Conservation (phyloP, 2,113 vertebrate genomes). For the Illadopsis cleaveri region DNA sequence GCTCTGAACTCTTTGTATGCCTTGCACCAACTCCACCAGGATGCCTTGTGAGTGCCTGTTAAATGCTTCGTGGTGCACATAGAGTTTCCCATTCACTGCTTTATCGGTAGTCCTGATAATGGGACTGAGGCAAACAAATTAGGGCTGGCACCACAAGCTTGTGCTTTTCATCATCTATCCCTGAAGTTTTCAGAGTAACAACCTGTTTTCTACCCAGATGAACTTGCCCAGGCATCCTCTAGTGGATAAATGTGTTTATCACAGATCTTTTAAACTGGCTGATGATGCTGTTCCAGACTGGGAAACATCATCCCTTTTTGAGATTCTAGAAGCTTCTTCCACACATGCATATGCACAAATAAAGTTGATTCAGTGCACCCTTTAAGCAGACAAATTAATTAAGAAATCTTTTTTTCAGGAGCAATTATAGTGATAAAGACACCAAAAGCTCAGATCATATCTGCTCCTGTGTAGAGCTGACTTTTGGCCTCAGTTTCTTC, state of each 20-base stretch:
- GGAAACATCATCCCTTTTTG: background rate
- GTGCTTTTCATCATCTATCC: background rate
- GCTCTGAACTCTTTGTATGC: background rate
- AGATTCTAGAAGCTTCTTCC: background rate
- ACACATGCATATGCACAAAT: background rate
- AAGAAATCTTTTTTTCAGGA: background rate
- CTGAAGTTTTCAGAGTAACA: background rate
- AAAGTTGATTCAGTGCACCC: fast-evolving
- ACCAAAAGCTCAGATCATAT: fast-evolving
- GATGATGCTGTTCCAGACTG: background rate
- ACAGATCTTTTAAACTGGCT: background rate
- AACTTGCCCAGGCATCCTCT: background rate
- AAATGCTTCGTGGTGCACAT: background rate
- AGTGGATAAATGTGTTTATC: background rate
- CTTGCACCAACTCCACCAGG: background rate
- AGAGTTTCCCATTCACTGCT: background rate
- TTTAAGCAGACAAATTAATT: background rate
- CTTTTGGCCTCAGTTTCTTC: background rate
- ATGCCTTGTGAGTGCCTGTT: background rate
- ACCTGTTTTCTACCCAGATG: background rate
- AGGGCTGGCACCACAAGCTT: background rate
- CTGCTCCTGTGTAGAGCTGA: background rate
- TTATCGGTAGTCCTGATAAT: background rate
- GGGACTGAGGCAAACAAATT: fast-evolving
- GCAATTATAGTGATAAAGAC: fast-evolving